Percentiles rank a stretch among this genome's conserved stretches.
phyloP scores from a whole-genome alignment of 2,113 vertebrate genomes.

The Lontra canadensis region DNA sequence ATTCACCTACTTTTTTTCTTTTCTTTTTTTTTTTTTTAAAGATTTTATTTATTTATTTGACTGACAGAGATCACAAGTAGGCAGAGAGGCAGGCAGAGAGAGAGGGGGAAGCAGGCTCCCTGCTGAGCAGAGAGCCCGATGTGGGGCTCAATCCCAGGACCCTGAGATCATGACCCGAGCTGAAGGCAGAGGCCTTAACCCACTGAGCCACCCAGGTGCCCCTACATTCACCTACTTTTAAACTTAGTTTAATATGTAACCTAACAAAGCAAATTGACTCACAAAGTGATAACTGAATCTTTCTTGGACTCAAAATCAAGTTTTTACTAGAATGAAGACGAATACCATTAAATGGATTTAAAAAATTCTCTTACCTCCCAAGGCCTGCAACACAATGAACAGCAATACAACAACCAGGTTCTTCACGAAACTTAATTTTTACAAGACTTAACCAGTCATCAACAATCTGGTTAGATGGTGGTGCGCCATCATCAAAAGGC shows the following conservation, averaged over 20 bases:
- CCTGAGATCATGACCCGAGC: too few relatives aligned
- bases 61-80: too few relatives aligned
- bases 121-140: too few relatives aligned
- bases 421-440: conserved; percentile 98
- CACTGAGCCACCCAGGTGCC: too few relatives aligned
- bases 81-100: too few relatives aligned
- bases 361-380: conserved; percentile 89
- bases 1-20: neutral
- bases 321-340: neutral
- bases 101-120: too few relatives aligned
- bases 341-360: neutral
- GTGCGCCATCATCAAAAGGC: conserved; percentile 99
- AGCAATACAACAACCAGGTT: conserved; percentile 98
- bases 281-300: neutral
- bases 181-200: too few relatives aligned
- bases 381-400: conserved; percentile 99
- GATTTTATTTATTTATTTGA: too few relatives aligned
- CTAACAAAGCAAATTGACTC: neutral
- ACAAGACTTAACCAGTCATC: conserved; percentile 98
- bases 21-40: too few relatives aligned
- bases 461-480: conserved; percentile 98
- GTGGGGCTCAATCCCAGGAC: too few relatives aligned
- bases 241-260: neutral
- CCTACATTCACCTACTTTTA: neutral
- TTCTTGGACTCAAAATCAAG: neutral